These are phyloP conservation scores for Laothoe populi DNA, from an alignment of 2,888 invertebrate species.

Conservation along the genomic window DNA sequence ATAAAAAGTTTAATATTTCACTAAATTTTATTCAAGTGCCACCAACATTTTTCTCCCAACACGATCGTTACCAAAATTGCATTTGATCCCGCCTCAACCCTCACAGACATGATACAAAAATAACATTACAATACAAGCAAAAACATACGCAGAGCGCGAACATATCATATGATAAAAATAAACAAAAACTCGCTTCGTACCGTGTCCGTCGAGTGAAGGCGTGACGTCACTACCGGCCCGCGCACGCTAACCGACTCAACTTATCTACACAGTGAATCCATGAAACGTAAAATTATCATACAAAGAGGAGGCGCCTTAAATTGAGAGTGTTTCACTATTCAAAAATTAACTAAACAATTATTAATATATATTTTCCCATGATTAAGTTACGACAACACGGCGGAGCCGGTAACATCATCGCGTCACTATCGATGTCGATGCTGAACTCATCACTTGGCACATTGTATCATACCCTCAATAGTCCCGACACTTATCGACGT, in stretches of 20 bases:
- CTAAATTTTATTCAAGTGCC: background rate
- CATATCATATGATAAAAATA: constrained; percentile 5
- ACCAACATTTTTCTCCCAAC: constrained; percentile 7
- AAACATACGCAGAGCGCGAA: constrained; percentile 9
- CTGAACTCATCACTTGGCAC: constrained; percentile 36
- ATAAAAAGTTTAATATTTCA: background rate
- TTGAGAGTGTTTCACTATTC: constrained; percentile 41
- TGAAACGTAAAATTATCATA: constrained; percentile 47
- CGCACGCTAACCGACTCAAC: constrained; percentile 20
- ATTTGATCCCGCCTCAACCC: background rate
- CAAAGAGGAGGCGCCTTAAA: constrained; percentile 47
- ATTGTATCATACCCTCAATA: constrained; percentile 29
- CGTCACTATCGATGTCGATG: constrained; percentile 27
- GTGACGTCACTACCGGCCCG: constrained; percentile 15
- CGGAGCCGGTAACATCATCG: constrained; percentile 23
- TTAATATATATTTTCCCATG: background rate
- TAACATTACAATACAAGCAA: constrained; percentile 12
- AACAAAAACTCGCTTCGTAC: background rate
- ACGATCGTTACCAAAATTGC: background rate
- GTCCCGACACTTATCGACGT: constrained; percentile 24
- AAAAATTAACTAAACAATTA: constrained; percentile 32
- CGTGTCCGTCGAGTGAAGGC: background rate
- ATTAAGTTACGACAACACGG: constrained; percentile 12
- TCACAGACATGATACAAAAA: constrained; percentile 8
- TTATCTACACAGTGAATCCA: constrained; percentile 44